These are phyloP conservation scores for Monarcha castaneiventris DNA, from an alignment of 2,113 vertebrate genomes.

Conservation along the genomic window DNA sequence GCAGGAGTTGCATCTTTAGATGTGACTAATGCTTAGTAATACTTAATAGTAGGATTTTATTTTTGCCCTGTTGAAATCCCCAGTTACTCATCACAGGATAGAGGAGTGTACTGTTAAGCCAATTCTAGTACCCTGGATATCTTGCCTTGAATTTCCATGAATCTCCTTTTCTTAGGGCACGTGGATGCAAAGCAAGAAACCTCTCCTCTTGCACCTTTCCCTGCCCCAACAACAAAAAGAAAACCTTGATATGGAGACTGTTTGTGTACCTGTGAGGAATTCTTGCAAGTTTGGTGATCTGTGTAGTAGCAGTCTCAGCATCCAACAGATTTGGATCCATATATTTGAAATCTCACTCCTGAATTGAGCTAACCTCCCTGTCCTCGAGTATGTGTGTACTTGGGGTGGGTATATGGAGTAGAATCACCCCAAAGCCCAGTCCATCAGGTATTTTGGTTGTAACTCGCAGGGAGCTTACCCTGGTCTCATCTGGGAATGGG, in stretches of 20 bases:
- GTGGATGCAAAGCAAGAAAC: background rate
- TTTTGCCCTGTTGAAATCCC: background rate
- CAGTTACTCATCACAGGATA: background rate
- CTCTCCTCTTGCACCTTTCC: background rate
- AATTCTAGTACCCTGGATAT: background rate
- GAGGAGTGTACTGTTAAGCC: background rate
- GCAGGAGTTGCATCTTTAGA: background rate
- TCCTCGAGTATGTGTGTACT: background rate
- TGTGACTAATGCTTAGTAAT: background rate
- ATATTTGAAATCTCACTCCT: background rate
- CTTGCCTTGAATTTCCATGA: background rate
- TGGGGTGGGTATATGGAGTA: background rate
- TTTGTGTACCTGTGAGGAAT: background rate
- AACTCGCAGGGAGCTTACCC: background rate
- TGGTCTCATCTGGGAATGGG: background rate
- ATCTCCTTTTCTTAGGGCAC: background rate
- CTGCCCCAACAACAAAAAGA: background rate
- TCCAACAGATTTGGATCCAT: background rate
- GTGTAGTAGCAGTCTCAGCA: background rate
- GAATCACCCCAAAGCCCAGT: background rate
- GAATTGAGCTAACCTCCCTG: background rate
- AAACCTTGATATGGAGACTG: background rate
- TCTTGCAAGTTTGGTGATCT: background rate
- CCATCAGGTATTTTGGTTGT: background rate
- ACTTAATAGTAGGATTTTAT: background rate